phyloP scores from a whole-genome alignment of 2,113 vertebrate genomes.

The Microtus oregoni region DNA sequence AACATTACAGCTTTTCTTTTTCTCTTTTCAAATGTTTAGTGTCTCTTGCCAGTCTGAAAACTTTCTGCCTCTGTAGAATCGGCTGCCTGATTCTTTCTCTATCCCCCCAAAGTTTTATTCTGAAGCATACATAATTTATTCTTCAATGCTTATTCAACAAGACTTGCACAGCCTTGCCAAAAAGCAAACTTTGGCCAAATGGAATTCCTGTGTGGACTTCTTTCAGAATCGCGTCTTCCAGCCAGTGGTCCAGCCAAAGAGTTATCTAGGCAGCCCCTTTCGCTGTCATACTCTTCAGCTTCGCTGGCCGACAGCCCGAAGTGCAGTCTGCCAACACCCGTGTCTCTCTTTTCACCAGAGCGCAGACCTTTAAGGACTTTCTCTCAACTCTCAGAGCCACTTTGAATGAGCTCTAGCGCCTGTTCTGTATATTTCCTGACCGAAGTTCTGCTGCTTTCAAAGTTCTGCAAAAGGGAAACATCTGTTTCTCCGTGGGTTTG shows the following conservation, averaged over 20 bases:
- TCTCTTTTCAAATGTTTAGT: slow-evolving; percentile 69
- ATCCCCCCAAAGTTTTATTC: slow-evolving; percentile 62
- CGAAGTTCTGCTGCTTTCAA: slow-evolving; percentile 77
- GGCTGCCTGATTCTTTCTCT: slow-evolving; percentile 57
- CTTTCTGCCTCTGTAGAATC: slow-evolving; percentile 72
- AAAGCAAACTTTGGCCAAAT: slow-evolving; percentile 73
- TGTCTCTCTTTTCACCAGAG: slow-evolving; percentile 74
- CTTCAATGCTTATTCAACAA: slow-evolving; percentile 78
- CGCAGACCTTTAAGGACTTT: slow-evolving; percentile 75
- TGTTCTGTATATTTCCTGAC: slow-evolving; percentile 69
- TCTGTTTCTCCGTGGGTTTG: slow-evolving; percentile 73
- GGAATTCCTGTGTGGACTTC: slow-evolving; percentile 76
- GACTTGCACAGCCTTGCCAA: slow-evolving; percentile 75
- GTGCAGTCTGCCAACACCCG: slow-evolving; percentile 72
- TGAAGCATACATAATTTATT: slow-evolving; percentile 71
- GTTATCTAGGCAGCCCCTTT: slow-evolving; percentile 61
- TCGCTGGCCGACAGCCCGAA: slow-evolving; percentile 64
- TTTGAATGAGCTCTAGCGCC: slow-evolving; percentile 62
- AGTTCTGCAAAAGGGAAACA: slow-evolving; percentile 80
- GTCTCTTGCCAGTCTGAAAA: slow-evolving; percentile 64
- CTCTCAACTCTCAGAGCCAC: slow-evolving; percentile 51
- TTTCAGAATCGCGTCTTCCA: slow-evolving; percentile 74
- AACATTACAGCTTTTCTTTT: slow-evolving; percentile 32
- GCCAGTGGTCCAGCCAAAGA: slow-evolving; percentile 74
- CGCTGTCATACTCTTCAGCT: slow-evolving; percentile 76